Evolutionary conservation across 2,888 invertebrate genomes (phyloP), one percentile per base, ranked within the genome.

Genomic region (Agrotis segetum): DNA sequence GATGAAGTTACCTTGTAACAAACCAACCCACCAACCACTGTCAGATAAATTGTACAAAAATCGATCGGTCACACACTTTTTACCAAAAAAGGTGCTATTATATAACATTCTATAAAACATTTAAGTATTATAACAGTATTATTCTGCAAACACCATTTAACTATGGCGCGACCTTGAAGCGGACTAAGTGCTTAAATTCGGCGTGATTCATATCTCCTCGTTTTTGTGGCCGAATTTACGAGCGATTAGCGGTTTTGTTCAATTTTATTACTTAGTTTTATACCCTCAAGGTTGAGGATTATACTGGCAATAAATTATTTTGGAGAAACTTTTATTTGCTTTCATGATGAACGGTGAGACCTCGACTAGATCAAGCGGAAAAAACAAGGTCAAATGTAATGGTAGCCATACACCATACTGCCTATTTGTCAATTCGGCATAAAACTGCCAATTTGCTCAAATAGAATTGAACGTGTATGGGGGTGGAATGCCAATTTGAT

Each of bases 151-250:
- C 67, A 77, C 73, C 75, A 85, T 77, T 76, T 64, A 72, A 69
- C 79, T 73, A 85, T 81, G 82, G 82, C 44, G 62, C 85, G 83
- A 84, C 90, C 92, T 91, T 90, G 84, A 56, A 55, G 34, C 64
- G 65, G 80, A 85, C 87, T 87, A 85, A 87, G 87, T 89, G 88
- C 84, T 86, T 87, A 84, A 88, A 89, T 87, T 87, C 78, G 64
- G 77, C 77, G 89, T 91, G 91, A 91, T 90, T 91, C 90, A 91
- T 88, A 82, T 78, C 72, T 69, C 65, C 34, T 53, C 53, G 66
- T 52, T 53, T 56, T 46, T 60, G 60, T 73, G 81, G 74, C 44
- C 2, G 14, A 80, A 85, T 82, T 74, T 69, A 80, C 58, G 74
- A 75, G 76, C 72, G 67, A 61, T 61, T 52, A 63, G 72, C 77